Percentiles rank a stretch among this genome's conserved stretches.
phyloP scores from a whole-genome alignment of 2,888 invertebrate species.

The Eupithecia exiguata region DNA sequence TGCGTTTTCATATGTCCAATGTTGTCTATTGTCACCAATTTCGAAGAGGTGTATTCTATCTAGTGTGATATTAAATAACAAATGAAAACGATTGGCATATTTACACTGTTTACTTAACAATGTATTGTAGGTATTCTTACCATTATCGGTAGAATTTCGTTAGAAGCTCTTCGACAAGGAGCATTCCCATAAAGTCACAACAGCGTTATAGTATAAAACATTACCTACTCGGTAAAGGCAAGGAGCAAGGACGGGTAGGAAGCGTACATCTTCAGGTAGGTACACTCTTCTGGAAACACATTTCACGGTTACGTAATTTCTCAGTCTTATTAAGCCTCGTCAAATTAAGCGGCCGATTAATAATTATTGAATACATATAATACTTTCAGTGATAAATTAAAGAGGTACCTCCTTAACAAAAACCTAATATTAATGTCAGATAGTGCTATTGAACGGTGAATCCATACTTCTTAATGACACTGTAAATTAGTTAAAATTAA shows the following conservation, averaged over 20 bases:
- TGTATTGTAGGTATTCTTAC: constrained; percentile 39
- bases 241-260: constrained; percentile 83
- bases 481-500: constrained; percentile 74
- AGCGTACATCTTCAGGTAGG: constrained; percentile 73
- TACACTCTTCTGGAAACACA: constrained; percentile 76
- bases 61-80: constrained; percentile 5
- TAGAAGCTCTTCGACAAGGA: constrained; percentile 72
- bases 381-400: constrained; percentile 33
- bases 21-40: neutral
- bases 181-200: constrained; percentile 60
- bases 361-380: constrained; percentile 43
- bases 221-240: constrained; percentile 82
- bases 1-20: neutral
- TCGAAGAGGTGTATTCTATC: neutral
- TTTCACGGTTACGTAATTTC: constrained; percentile 78
- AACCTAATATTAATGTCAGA: constrained; percentile 55
- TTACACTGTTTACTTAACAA: constrained; percentile 34
- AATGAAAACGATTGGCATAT: constrained; percentile 21
- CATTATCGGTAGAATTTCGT: constrained; percentile 55
- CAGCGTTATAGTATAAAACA: constrained; percentile 65
- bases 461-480: constrained; percentile 62
- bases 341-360: constrained; percentile 66
- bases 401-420: constrained; percentile 19
- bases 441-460: constrained; percentile 64
- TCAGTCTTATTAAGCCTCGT: constrained; percentile 81